phyloP scores from a whole-genome alignment of 2,113 vertebrate species.

The Coryphaenoides rupestris region DNA sequence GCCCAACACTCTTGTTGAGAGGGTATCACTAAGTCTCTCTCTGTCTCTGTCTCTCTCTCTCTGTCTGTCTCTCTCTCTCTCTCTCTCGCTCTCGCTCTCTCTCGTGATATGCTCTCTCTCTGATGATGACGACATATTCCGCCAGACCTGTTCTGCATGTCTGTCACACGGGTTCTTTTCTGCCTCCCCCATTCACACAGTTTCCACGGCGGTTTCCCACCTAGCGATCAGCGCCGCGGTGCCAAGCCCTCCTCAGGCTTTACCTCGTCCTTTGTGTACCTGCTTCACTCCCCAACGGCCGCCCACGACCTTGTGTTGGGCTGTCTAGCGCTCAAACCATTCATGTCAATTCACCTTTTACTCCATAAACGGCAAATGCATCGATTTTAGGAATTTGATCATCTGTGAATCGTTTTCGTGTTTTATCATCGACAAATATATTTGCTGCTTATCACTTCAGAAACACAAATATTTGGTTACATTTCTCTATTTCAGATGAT shows the following conservation, averaged over 20 bases:
- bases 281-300: not conserved
- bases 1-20: constrained; percentile 38
- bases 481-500: too few relatives aligned
- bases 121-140: constrained; percentile 27
- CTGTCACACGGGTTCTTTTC: not conserved
- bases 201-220: not conserved
- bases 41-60: too few relatives aligned
- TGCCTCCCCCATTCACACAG: not conserved
- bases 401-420: too few relatives aligned
- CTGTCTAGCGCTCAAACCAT: too few relatives aligned
- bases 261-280: constrained; percentile 5
- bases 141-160: constrained; percentile 17
- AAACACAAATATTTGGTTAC: too few relatives aligned
- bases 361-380: too few relatives aligned
- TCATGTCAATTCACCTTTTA: too few relatives aligned
- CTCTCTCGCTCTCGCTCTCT: constrained; percentile 28
- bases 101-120: constrained; percentile 49
- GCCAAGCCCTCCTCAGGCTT: not conserved
- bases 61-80: too few relatives aligned
- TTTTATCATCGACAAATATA: too few relatives aligned
- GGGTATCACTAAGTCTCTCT: constrained; percentile 42
- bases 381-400: too few relatives aligned
- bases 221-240: not conserved
- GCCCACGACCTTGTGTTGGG: too few relatives aligned
- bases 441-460: too few relatives aligned